A percentile compares a stretch with the other conserved stretches of the same genome.
These are phyloP conservation scores for Fukomys damarensis DNA, from an alignment of 2,113 vertebrate genomes.

Conservation along the genomic window DNA sequence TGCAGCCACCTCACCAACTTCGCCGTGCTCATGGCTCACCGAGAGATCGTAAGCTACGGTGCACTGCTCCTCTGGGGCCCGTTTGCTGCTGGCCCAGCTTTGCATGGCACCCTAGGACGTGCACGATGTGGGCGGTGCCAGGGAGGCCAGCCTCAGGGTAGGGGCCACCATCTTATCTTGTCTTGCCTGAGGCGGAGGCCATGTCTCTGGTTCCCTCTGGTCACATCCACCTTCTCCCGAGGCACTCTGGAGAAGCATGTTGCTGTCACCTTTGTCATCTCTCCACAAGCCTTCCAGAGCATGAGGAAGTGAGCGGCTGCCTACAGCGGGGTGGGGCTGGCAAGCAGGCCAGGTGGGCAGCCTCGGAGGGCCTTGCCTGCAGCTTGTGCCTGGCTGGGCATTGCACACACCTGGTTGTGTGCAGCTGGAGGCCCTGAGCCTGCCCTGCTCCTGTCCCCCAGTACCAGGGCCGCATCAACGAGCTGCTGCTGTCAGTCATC, in stretches of 20 bases:
- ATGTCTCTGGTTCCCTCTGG: background rate
- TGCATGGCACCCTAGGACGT: slow-evolving; percentile 64
- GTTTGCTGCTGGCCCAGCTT: slow-evolving; percentile 12
- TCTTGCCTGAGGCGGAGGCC: slow-evolving; percentile 31
- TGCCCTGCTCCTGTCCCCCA: slow-evolving; percentile 67
- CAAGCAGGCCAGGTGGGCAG: background rate
- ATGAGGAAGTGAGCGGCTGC: slow-evolving; percentile 53
- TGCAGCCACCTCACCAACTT: slow-evolving; percentile 98
- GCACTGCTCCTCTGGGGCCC: background rate
- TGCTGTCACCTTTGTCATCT: slow-evolving; percentile 36
- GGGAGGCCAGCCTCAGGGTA: background rate
- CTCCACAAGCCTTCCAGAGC: slow-evolving; percentile 53
- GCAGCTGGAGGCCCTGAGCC: background rate
- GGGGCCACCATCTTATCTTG: background rate
- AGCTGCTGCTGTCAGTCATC: slow-evolving; percentile 95
- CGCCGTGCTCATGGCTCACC: slow-evolving; percentile 95
- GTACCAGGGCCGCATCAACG: slow-evolving; percentile 93
- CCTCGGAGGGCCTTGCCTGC: background rate
- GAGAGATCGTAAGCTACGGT: slow-evolving; percentile 87
- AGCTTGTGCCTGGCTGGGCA: background rate
- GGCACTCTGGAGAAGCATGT: slow-evolving; percentile 38
- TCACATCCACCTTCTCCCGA: background rate
- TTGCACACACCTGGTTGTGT: background rate
- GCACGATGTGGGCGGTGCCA: background rate
- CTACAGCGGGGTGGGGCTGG: slow-evolving; percentile 23